Base-by-base conservation (phyloP, 2,113 vertebrate genomes). In the Notarius quadriscutis region DNA sequence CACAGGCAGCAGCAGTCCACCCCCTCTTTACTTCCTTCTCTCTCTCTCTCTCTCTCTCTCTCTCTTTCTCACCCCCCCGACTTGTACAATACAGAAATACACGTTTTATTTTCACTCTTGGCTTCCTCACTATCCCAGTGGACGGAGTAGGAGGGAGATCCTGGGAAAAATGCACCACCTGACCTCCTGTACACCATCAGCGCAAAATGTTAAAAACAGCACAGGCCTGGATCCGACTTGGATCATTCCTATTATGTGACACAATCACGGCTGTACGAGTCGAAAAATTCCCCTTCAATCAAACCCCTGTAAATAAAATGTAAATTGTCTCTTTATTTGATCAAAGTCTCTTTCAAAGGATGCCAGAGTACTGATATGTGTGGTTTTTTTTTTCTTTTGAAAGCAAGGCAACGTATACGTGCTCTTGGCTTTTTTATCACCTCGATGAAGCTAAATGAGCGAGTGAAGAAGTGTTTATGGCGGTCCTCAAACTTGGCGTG, bases 381-480 rank as follows among this genome's bases (percentile, higher is more conserved):
- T 1, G 14, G 8, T 55, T 78, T 80, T 41, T 2, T 41, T 87
- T 71, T 84, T 22, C 53, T 84, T 84, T 69, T 67, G 62, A 84
- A 78, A 72, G 34, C 20, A 18, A 81, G 34, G 7, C 27, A 82
- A 86, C 58, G 51, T 50, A 75, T 14, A 77, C 69, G 65, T 60
- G 69, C 41, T 62, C 34, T 71, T 17, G 55, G 27, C n/a, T 87
- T 67, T 83, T 74, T 60, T 85, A 84, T 89, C 84, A 80, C 89
- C 86, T 89, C 86, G 58, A 62, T 69, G 72, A 60, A 79, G 82
- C 27, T 75, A 90, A 90, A 90, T 90, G 86, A 78, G 77, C 58
- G 86, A 78, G 87, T 58, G 88, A 89, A 91, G 81, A 87, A 88
- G 92, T 94, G 92, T 94, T 94, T 94, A 93, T 92, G 90, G 90